Evolutionary conservation across 2,888 invertebrate genomes (phyloP), one percentile per base, ranked within the genome.

Genomic region (Arctia plantaginis): DNA sequence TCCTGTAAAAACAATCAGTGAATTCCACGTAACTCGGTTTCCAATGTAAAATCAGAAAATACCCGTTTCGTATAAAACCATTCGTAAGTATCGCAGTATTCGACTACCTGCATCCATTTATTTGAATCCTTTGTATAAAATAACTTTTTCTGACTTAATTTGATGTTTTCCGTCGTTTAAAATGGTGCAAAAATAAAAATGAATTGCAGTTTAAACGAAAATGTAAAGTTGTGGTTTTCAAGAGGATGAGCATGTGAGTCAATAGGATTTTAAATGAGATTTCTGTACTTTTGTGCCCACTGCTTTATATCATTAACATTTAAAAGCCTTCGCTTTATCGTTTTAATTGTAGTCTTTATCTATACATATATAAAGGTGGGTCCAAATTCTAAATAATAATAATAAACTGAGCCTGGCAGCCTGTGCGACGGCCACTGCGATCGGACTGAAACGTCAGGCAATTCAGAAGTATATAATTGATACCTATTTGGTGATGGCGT

Each of bases 21-120:
- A 62, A 62, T 62, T 62, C 6, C 62, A 30, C 3, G 18, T 62
- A 62, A 47, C 66, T 66, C 41, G 23, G n/a, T 23, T 47, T 30
- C 67, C 67, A 64, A 20, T n/a, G 47, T 18, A 64, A 71, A 71
- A 33, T 30, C 44, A 7, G 20, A 64, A 62, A 71, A 65, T 47
- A 47, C 41, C n/a, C n/a, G 47, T 65, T 65, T 64, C n/a, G n/a
- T 47, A 64, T 44, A 33, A 65, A 65, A 44, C 71, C 20, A 23
- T 33, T 44, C n/a, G 30, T 47, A 35, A 6, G 6, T 35, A 30
- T 68, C 23, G 23, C 51, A 47, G n/a, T n/a, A 64, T 7, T 3
- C 27, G n/a, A 3, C 39, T 30, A 30, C 39, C 30, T 23, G 27
- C 27, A 35, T 23, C 1, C 39, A 44, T 64, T 41, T 3, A 41